Base-by-base conservation (phyloP, 2,797 vertebrate genomes). In the Peromyscus aztecus region DNA sequence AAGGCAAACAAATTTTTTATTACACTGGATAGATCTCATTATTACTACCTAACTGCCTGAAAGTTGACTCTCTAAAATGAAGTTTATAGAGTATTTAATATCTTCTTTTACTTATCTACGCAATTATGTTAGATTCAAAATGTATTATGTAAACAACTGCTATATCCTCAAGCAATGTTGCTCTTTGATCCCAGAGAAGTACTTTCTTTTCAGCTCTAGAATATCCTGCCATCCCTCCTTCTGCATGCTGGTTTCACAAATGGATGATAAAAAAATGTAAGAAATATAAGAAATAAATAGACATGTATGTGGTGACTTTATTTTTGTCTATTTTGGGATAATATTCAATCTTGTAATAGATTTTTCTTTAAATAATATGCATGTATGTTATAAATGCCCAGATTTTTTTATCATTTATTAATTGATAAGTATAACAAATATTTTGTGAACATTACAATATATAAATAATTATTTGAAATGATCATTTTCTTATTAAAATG, bases 401-500 rank as follows among this genome's bases (percentile, higher is more conserved):
- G 16, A 1, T 81, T 71, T 46, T 46, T 83, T 6, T 87, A 95
- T 96, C 6, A 85, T 96, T 94, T 97, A n/a, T 96, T 23, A 49
- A 83, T 3, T 97, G 94, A 23, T 65, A 98, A 84, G 31, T 46
- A 91, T 96, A 96, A 93, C 76, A 97, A 83, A 88, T 88, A 93
- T 61, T 73, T 16, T 71, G 17, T 67, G 10, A 31, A 29, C 73
- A 69, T 81, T 87, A 67, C 37, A 69, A 29, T 11, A 52, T 11
- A 63, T 89, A 91, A 85, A 91, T 96, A 96, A 84, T 97, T 96
- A 90, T 92, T 77, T 89, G 27, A 97, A 96, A 76, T 97, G 97
- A 96, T 93, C 98, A 94, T 57, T 61, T 96, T 96, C 92, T 94
- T 97, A 85, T 29, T 96, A 98, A 97, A 90, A 97, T 77, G 16